Conservation (phyloP, 2,888 invertebrate species). For the Lumbricus terrestris region DNA sequence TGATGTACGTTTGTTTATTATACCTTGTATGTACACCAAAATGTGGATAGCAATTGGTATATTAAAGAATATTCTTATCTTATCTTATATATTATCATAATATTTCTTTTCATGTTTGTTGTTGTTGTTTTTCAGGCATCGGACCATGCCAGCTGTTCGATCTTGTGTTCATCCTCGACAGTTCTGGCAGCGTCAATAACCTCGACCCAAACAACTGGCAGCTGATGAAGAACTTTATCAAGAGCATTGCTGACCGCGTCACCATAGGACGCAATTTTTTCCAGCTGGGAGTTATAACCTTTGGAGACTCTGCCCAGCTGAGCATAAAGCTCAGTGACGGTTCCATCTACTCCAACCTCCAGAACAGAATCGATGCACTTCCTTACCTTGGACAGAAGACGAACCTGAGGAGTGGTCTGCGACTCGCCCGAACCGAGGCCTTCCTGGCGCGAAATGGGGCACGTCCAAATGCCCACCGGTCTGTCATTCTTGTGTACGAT, state of each 20-base stretch:
- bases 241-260: slow-evolving; percentile 15
- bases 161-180: slow-evolving; percentile 28
- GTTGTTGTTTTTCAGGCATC: not conserved
- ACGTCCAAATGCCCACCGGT: slow-evolving; percentile 14
- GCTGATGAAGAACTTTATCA: slow-evolving; percentile 20
- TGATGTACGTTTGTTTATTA: too few relatives aligned
- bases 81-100: not conserved
- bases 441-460: slow-evolving; percentile 19
- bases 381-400: slow-evolving; percentile 20
- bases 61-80: too few relatives aligned
- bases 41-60: too few relatives aligned
- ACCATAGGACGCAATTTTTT: slow-evolving; percentile 5
- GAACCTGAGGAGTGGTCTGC: slow-evolving; percentile 17
- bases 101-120: not conserved
- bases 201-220: slow-evolving; percentile 26
- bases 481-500: slow-evolving; percentile 17
- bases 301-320: slow-evolving; percentile 12
- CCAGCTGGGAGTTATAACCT: slow-evolving; percentile 19
- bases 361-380: slow-evolving; percentile 10
- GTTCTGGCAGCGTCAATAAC: slow-evolving; percentile 27
- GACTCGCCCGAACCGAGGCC: slow-evolving; percentile 16
- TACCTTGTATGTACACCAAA: too few relatives aligned
- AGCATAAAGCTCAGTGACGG: not conserved
- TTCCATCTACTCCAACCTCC: not conserved
- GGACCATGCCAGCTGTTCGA: slow-evolving; percentile 26